phyloP scores from a whole-genome alignment of 2,888 invertebrate genomes.

The Apodemia duryi region DNA sequence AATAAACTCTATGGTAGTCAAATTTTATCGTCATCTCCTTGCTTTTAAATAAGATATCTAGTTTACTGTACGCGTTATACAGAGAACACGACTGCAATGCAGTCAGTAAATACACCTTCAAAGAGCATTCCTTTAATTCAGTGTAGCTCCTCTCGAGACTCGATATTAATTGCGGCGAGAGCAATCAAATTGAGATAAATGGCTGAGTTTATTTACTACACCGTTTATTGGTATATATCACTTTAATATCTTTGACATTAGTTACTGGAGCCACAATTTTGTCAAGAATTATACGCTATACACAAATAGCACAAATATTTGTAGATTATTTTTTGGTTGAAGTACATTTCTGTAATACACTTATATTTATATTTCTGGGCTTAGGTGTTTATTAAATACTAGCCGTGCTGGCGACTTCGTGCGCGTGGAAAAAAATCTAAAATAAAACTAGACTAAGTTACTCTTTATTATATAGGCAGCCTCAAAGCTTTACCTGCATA shows the following conservation, averaged over 20 bases:
- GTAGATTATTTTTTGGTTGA: too few relatives aligned
- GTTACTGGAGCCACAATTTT: not conserved
- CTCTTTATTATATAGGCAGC: too few relatives aligned
- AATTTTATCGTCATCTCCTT: constrained; percentile 24
- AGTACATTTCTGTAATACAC: too few relatives aligned
- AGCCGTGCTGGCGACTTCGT: too few relatives aligned
- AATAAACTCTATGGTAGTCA: too few relatives aligned
- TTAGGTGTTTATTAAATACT: too few relatives aligned
- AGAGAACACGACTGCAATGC: constrained; percentile 40
- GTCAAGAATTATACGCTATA: too few relatives aligned
- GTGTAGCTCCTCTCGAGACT: constrained; percentile 22
- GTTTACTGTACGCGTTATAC: constrained; percentile 32
- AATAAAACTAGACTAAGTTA: too few relatives aligned
- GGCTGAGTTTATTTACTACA: constrained; percentile 20
- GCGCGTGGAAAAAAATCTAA: too few relatives aligned
- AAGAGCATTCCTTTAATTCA: constrained; percentile 27
- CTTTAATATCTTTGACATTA: constrained; percentile 11
- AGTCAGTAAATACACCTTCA: constrained; percentile 36
- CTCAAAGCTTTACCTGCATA: too few relatives aligned
- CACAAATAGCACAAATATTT: too few relatives aligned
- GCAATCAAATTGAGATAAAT: constrained; percentile 36
- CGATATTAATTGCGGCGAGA: constrained; percentile 32
- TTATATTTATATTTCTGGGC: too few relatives aligned
- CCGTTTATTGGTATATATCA: constrained; percentile 5
- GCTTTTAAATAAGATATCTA: constrained; percentile 34